These are phyloP conservation scores for Serinus canaria DNA, from an alignment of 2,113 vertebrate genomes.

Conservation along the genomic window DNA sequence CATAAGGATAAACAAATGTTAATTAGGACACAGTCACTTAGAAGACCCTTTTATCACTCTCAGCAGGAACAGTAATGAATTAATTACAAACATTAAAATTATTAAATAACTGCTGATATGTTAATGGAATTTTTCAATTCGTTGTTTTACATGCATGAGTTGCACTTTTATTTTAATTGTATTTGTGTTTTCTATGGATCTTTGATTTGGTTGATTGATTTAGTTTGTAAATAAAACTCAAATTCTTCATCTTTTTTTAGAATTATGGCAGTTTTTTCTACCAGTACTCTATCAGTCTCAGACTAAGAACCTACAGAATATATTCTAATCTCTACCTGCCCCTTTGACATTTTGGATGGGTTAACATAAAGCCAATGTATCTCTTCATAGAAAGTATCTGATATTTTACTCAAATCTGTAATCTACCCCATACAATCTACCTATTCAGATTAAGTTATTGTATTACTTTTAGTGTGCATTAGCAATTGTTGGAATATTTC, in stretches of 20 bases:
- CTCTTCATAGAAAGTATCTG: background rate
- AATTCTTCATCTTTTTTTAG: background rate
- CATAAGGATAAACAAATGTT: background rate
- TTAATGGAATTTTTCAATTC: background rate
- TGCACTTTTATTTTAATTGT: background rate
- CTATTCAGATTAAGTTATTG: background rate
- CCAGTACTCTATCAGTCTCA: background rate
- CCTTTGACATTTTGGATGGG: background rate
- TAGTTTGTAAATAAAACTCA: background rate
- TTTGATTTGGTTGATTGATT: background rate
- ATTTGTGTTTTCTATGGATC: background rate
- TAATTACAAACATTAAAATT: constrained; percentile 14
- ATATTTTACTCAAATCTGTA: background rate
- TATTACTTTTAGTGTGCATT: background rate
- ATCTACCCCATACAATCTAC: background rate
- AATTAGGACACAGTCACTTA: background rate
- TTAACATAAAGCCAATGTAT: background rate
- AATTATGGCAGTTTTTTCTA: background rate
- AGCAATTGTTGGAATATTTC: background rate
- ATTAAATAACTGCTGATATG: background rate
- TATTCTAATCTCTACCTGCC: background rate
- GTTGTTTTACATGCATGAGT: background rate
- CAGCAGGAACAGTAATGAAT: constrained; percentile 18
- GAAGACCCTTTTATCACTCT: background rate
- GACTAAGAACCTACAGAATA: background rate